Evolutionary conservation across 2,797 vertebrate genomes (phyloP).

Genomic region (Sebastolobus altivelis): DNA sequence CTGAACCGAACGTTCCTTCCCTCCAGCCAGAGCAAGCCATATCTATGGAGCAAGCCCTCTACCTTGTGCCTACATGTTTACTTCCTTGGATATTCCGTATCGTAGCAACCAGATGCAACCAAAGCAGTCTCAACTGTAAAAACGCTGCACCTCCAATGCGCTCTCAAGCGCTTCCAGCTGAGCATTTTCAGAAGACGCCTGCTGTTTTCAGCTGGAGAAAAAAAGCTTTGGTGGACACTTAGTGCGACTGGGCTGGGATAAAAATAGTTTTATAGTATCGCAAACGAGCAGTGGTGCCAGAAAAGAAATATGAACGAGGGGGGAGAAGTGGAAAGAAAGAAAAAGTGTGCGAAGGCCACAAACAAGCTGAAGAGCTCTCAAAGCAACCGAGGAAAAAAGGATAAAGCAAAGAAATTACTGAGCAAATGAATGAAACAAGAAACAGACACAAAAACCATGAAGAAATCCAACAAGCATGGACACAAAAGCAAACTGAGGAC

Average conservation of each 20-base stretch:
- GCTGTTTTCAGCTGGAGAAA: neutral
- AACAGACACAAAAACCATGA: constrained; percentile 16
- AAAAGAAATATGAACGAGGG: neutral
- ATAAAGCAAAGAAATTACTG: neutral
- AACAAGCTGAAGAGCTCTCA: neutral
- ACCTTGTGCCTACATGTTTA: no score
- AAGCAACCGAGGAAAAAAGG: neutral
- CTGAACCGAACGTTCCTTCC: no score
- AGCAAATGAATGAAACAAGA: constrained; percentile 27
- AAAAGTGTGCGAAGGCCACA: neutral
- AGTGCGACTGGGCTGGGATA: neutral
- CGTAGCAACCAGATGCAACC: no score
- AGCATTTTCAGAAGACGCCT: no score
- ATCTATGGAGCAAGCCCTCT: no score
- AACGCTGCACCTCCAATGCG: no score
- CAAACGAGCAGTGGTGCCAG: neutral
- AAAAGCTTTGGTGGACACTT: neutral
- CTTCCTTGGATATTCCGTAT: no score
- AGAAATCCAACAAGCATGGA: constrained; percentile 38
- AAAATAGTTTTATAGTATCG: neutral
- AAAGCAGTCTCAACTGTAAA: no score
- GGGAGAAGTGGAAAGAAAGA: neutral
- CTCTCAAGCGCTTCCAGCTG: no score
- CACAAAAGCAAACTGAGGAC: constrained; percentile 27
- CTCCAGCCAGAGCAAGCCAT: no score